Base-by-base conservation (phyloP, 2,797 vertebrate genomes). In the Selene dorsalis region DNA sequence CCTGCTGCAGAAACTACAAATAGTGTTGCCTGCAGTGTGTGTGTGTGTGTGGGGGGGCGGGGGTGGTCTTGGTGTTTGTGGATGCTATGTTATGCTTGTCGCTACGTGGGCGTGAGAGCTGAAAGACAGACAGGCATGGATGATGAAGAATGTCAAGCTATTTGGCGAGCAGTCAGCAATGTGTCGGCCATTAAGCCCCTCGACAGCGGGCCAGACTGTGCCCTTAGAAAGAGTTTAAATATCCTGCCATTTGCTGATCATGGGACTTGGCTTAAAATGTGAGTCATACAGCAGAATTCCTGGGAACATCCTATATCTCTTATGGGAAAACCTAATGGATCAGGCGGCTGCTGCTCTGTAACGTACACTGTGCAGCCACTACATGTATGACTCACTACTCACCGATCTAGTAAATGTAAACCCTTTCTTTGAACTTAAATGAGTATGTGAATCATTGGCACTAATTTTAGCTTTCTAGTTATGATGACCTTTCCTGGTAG, bases 221-320 rank as follows among this genome's bases (percentile, higher is more conserved):
- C 24, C 47, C 52, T 16, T 53, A 24, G 60, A 35, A 64, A 52
- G 73, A 52, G 86, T 61, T 79, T 65, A 48, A 62, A 59, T 82
- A 18, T 79, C 68, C 41, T 62, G 63, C 82, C 75, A 69, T 85
- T 73, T 86, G 75, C 78, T 80, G 77, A 82, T 81, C 73, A 77
- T 73, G 72, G 32, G 75, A 58, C 56, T 48, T 4, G 1, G 45
- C 41, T 73, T 78, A 70, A 65, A 70, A 58, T 73, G 57, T 80
- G 59, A 86, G 66, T 89, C 88, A 86, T 45, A 66, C 60, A 81
- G 82, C 68, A 66, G 48, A 59, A 77, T 79, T 80, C 67, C 11
- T 64, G 41, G 45, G n/a, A 58, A 77, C 79, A 68, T 85, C 69
- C 63, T 47, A 2, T 59, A 55, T 79, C 72, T 57, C 68, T 55